A percentile compares a stretch with the other conserved stretches of the same genome.
Conservation (phyloP, 2,888 invertebrate species). For the Erebia palarica region DNA sequence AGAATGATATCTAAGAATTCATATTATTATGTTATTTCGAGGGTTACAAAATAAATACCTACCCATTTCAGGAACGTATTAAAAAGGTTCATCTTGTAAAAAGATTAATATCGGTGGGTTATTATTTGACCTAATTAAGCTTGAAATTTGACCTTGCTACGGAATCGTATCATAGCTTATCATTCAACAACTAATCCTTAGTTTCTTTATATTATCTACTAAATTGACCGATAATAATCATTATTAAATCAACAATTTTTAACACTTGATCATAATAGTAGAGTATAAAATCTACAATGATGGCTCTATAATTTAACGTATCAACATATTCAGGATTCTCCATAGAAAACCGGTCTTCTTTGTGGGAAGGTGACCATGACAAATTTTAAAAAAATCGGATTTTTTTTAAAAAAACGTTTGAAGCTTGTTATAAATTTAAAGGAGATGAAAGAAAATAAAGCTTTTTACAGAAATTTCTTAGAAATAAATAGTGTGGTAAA, state of each 20-base stretch:
- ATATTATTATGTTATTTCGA: too few relatives aligned
- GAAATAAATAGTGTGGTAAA: too few relatives aligned
- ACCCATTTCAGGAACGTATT: too few relatives aligned
- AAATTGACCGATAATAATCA: slow-evolving; percentile 23
- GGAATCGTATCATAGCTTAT: neutral
- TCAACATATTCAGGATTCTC: slow-evolving; percentile 58
- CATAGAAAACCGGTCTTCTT: slow-evolving; percentile 69
- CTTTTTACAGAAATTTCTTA: too few relatives aligned
- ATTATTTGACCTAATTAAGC: neutral
- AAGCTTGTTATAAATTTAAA: too few relatives aligned
- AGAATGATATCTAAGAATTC: too few relatives aligned
- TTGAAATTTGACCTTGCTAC: neutral
- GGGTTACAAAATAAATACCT: too few relatives aligned
- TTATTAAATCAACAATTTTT: slow-evolving; percentile 26
- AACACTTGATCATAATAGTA: slow-evolving; percentile 17
- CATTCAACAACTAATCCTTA: too few relatives aligned
- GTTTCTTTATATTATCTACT: too few relatives aligned
- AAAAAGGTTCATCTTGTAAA: neutral
- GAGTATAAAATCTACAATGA: slow-evolving; percentile 41
- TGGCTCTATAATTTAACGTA: slow-evolving; percentile 54
- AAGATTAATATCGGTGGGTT: neutral
- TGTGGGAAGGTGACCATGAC: slow-evolving; percentile 38
- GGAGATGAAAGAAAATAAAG: too few relatives aligned
- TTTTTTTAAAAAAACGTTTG: neutral
- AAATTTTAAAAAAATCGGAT: neutral